Evolutionary conservation across 2,113 vertebrate genomes (phyloP).

Genomic region (Erythrocebus patas): DNA sequence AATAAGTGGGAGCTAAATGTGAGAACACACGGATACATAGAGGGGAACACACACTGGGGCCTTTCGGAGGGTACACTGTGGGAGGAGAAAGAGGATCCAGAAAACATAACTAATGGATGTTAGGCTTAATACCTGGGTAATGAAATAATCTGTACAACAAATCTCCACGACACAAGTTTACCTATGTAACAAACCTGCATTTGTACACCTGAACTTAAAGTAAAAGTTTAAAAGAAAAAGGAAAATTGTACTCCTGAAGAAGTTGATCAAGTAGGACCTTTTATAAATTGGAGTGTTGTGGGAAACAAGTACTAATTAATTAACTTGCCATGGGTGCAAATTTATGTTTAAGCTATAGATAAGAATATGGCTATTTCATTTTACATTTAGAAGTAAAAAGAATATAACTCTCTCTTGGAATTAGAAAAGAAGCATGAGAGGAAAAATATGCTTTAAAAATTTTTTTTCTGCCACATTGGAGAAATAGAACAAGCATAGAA

Average conservation of each 20-base stretch:
- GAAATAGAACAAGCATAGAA: background rate
- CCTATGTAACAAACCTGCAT: too few relatives aligned
- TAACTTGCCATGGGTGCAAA: background rate
- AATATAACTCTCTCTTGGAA: background rate
- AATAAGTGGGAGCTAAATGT: too few relatives aligned
- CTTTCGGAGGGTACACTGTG: too few relatives aligned
- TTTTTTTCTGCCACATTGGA: background rate
- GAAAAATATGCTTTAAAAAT: background rate
- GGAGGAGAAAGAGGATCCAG: too few relatives aligned
- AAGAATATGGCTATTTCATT: constrained; percentile 12
- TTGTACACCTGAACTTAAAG: too few relatives aligned
- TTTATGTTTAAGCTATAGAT: background rate
- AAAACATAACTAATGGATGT: too few relatives aligned
- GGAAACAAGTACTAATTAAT: background rate
- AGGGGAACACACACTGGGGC: too few relatives aligned
- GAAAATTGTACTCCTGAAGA: background rate
- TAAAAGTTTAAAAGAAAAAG: background rate
- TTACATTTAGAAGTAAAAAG: background rate
- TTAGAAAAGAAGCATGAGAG: background rate
- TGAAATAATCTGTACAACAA: too few relatives aligned
- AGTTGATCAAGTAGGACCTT: background rate
- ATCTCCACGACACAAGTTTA: too few relatives aligned
- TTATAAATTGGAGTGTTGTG: background rate
- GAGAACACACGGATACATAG: too few relatives aligned
- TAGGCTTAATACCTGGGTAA: too few relatives aligned